Percentiles rank a stretch among this genome's conserved stretches.
phyloP scores from a whole-genome alignment of 2,797 vertebrate species.

The Gymnodraco acuticeps region DNA sequence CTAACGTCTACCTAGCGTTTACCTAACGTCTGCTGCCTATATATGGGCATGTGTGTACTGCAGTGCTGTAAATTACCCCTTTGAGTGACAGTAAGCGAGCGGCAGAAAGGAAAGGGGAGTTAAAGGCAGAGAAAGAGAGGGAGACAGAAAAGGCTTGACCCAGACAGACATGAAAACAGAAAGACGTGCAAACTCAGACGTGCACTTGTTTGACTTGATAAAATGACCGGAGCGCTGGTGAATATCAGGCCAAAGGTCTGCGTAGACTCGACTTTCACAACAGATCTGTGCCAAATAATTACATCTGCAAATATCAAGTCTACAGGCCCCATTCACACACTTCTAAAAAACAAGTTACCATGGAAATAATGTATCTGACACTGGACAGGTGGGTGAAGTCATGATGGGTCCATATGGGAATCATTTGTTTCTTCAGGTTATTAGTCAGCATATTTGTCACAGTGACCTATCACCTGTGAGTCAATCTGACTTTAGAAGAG shows the following conservation, averaged over 20 bases:
- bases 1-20: constrained; percentile 87
- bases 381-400: constrained; percentile 7
- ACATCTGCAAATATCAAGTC: constrained; percentile 28
- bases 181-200: constrained; percentile 17
- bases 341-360: neutral
- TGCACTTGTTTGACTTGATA: constrained; percentile 52
- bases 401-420: constrained; percentile 8
- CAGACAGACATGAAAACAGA: constrained; percentile 56
- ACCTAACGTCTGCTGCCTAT: constrained; percentile 87
- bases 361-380: constrained; percentile 11
- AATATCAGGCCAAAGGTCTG: constrained; percentile 63
- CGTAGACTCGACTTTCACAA: constrained; percentile 40
- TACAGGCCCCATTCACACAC: neutral
- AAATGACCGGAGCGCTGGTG: constrained; percentile 55
- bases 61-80: constrained; percentile 58
- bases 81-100: constrained; percentile 26
- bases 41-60: constrained; percentile 75
- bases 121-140: constrained; percentile 18
- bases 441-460: neutral
- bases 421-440: neutral
- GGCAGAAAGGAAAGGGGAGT: constrained; percentile 34
- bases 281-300: constrained; percentile 42
- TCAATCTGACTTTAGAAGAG: neutral
- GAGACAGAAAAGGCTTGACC: constrained; percentile 34
- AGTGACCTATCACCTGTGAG: constrained; percentile 6